A percentile compares a stretch with the other conserved stretches of the same genome.
Conservation (phyloP, 2,888 invertebrate species). For the Lepidocyrtoides sp. region DNA sequence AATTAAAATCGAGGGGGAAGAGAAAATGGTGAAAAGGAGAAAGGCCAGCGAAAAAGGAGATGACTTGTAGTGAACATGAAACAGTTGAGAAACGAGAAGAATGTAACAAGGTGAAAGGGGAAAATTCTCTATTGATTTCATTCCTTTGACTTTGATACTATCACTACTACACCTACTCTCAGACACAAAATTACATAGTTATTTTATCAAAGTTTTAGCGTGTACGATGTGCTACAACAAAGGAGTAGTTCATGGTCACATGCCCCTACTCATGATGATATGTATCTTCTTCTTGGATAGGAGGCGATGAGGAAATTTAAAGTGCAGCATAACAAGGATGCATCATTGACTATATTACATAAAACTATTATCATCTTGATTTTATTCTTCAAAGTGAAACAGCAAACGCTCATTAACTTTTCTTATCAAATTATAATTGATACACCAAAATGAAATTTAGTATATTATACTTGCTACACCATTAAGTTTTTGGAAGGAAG, state of each 20-base stretch:
- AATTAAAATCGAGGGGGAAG: conserved; percentile 70
- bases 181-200: neutral
- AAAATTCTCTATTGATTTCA: conserved; percentile 85
- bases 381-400: neutral
- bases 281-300: neutral
- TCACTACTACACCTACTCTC: too few relatives aligned
- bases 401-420: conserved; percentile 10
- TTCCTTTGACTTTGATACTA: conserved; percentile 60
- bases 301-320: neutral
- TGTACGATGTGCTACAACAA: too few relatives aligned
- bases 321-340: neutral
- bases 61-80: neutral
- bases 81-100: conserved; percentile 14
- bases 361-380: neutral
- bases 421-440: neutral
- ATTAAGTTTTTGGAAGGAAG: neutral
- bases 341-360: neutral
- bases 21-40: neutral
- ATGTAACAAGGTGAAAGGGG: conserved; percentile 68
- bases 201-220: neutral
- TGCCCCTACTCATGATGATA: too few relatives aligned
- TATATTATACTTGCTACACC: neutral
- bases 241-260: too few relatives aligned
- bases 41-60: neutral
- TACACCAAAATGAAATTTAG: neutral